Conservation (phyloP, 37 sponge, comb jelly and placozoan genomes). For the Aplysina aerophoba region DNA sequence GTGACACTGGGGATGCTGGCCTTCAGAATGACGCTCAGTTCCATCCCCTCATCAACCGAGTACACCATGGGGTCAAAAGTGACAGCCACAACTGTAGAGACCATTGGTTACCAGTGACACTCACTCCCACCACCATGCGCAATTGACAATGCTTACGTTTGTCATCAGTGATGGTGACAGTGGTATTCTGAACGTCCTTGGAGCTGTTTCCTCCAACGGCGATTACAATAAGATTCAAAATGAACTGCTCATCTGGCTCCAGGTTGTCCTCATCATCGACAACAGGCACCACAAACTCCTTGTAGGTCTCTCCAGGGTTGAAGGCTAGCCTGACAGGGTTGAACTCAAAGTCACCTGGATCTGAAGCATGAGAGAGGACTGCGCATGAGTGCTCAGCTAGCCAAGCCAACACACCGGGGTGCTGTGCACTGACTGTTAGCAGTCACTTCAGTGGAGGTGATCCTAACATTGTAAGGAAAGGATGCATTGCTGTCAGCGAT, state of each 20-base stretch:
- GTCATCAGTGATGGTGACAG: slow-evolving; percentile 35
- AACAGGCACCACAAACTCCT: neutral
- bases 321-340: neutral
- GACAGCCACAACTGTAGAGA: neutral
- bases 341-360: neutral
- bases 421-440: slow-evolving; percentile 2
- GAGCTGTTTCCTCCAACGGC: neutral
- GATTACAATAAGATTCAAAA: neutral
- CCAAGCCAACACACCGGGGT: too few relatives aligned
- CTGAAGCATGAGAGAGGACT: neutral
- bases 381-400: too few relatives aligned
- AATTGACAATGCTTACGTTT: slow-evolving; percentile 11
- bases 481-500: neutral
- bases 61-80: neutral
- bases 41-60: neutral
- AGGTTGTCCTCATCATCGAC: neutral
- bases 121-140: too few relatives aligned
- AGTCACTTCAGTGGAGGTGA: neutral
- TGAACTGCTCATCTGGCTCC: neutral
- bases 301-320: neutral
- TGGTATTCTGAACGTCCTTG: neutral
- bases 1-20: neutral
- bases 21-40: neutral
- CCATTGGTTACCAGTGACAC: too few relatives aligned
- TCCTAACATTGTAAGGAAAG: neutral